Evolutionary conservation across 2,888 invertebrate species (phyloP).

Genomic region (Clistopyga incitator): DNA sequence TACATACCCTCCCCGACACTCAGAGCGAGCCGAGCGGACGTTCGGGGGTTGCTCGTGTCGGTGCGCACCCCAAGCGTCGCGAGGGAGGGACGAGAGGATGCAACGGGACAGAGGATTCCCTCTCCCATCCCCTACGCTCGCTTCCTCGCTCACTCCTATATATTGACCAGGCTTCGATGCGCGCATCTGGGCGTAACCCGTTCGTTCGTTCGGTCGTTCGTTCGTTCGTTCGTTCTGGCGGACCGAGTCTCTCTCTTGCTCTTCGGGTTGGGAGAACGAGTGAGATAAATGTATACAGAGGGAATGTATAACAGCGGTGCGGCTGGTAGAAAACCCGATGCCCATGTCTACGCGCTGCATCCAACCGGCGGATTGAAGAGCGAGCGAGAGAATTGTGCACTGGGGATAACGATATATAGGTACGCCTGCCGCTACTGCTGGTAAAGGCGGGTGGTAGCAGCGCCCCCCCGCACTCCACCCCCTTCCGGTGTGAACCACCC

Average conservation of each 20-base stretch:
- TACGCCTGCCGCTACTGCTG: conserved; percentile 29
- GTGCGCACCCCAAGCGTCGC: conserved; percentile 41
- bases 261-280: conserved; percentile 68
- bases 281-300: conserved; percentile 66
- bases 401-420: conserved; percentile 54
- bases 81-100: conserved; percentile 67
- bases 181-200: conserved; percentile 85
- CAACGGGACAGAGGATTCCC: conserved; percentile 60
- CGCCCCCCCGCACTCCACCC: no score
- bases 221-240: conserved; percentile 66
- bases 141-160: conserved; percentile 65
- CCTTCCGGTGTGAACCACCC: conserved; percentile 58
- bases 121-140: conserved; percentile 30
- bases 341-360: conserved; percentile 55
- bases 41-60: conserved; percentile 49
- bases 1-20: conserved; percentile 2
- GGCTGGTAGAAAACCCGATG: conserved; percentile 60
- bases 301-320: conserved; percentile 56
- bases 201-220: conserved; percentile 77
- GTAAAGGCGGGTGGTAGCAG: no score
- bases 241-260: conserved; percentile 62
- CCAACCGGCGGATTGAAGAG: conserved; percentile 60
- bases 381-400: conserved; percentile 61
- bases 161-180: conserved; percentile 84
- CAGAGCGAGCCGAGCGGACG: conserved; percentile 67